Base-by-base conservation (phyloP, 2,888 invertebrate species). In the Dicyrtoma fusca region DNA sequence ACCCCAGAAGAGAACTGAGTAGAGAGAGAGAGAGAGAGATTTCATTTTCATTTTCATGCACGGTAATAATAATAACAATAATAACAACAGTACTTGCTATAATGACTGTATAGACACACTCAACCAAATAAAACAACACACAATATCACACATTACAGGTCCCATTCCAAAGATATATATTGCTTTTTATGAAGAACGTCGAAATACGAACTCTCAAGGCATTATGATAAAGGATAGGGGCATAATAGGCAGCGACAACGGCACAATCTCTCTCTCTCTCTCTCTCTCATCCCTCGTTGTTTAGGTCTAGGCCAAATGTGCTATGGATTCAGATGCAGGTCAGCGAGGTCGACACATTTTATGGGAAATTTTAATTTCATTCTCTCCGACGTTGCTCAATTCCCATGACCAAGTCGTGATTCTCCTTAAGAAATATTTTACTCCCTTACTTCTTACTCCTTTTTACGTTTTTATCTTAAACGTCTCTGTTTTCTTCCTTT, bases 321-420 rank as follows among this genome's bases (percentile, higher is more conserved):
- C 8, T 21, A 65, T 23, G n/a, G 47, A 6, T 21, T 10, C 42
- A 66, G 61, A 62, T 62, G 59, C 68, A 59, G 70, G 75, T 73
- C 75, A 73, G 49, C 42, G 65, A 75, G 76, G 76, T 76, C 75
- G 74, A 57, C 66, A 62, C 69, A 76, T 76, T 76, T 76, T 76
- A 76, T 76, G 76, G 76, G 76, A 76, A 76, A 73, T 71, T 74
- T 72, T 75, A 76, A 76, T 76, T 74, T 73, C 71, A 76, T 73
- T 74, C 74, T 76, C 71, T 70, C 63, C 71, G 62, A 68, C 53
- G 13, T 53, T 65, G 59, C 51, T 73, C 71, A 74, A 74, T 76
- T 76, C 76, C 76, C 76, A 76, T 76, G 76, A 76, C 76, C 74
- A 62, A 71, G 64, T 63, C 64, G 55, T 71, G 71, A 71, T 64